phyloP scores from a whole-genome alignment of 2,797 vertebrate genomes.

The Aphelocoma californica region DNA sequence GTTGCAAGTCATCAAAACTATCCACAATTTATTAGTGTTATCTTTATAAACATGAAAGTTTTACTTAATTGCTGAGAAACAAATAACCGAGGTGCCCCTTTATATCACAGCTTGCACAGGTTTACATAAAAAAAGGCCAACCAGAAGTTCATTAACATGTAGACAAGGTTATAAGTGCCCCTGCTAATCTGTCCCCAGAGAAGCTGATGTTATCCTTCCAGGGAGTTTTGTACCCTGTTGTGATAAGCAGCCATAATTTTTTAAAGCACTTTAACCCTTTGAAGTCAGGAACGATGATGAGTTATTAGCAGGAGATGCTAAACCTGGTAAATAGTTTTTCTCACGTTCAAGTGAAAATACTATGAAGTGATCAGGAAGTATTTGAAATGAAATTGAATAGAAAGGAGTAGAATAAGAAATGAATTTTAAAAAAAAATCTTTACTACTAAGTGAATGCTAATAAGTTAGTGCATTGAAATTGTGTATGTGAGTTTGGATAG shows the following conservation, averaged over 20 bases:
- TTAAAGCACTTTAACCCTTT: constrained; percentile 61
- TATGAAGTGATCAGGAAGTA: not conserved
- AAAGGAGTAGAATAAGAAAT: not conserved
- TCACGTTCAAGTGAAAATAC: not conserved
- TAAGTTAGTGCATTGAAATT: not conserved
- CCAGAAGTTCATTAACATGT: not conserved
- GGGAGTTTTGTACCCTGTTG: constrained; percentile 57
- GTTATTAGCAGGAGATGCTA: constrained; percentile 74
- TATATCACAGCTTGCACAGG: not conserved
- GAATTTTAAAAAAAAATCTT: not conserved
- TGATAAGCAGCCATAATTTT: constrained; percentile 61
- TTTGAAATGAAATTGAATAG: not conserved
- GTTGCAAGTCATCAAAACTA: not conserved
- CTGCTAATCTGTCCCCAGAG: constrained; percentile 39
- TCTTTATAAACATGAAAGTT: not conserved
- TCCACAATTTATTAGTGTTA: not conserved
- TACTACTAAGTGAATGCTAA: not conserved
- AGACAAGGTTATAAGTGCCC: constrained; percentile 17
- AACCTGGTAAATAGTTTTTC: constrained; percentile 14
- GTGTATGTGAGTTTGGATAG: not conserved
- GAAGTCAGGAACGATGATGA: constrained; percentile 67
- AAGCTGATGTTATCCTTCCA: constrained; percentile 70
- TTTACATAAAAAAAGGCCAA: not conserved
- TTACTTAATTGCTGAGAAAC: not conserved
- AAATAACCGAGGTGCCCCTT: not conserved